Base-by-base conservation (phyloP, 1,140 invertebrate species). In the Cryptotermes secundus region DNA sequence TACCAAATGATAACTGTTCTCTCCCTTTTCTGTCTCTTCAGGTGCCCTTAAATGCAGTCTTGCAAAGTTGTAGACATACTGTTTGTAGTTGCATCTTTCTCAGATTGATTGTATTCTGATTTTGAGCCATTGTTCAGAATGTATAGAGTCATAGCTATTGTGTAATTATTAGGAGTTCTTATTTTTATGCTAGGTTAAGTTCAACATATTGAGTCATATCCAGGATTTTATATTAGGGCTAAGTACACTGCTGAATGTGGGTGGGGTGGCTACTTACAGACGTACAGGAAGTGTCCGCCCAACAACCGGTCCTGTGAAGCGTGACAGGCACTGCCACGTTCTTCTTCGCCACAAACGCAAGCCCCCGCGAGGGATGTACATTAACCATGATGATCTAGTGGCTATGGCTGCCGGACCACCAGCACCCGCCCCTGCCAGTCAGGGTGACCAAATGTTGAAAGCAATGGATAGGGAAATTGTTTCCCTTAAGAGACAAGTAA, bases 371-470 rank as follows among this genome's bases (percentile, higher is more conserved):
- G 98, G 98, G 89, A 98, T 99, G 95, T 97, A 97, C 91, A 96
- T 99, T 89, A 98, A 98, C 92, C 96, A 98, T 89, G 97, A 99
- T 90, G 98, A 99, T 92, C 92, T 99, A 87, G 94, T 96, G 84
- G 94, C 95, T 81, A 94, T 99, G 91, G 97, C 97, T 53, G 94
- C 93, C 89, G 92, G 88, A 90, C 93, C 87, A 91, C 93, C 36
- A 91, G 92, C 89, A 45, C 36, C 88, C 90, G 88, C 87, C 38
- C 90, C 91, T 86, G 90, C 92, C 86, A 93, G 93, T 88, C 95
- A 96, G 90, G 94, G 94, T 87, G 95, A 96, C 87, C 93, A 95
- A 87, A 95, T 97, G 89, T 93, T 99, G 85, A 95, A 95, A 91
- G 94, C 95, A 86, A 95, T 98, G 92, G 97, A 99, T 90, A 93